A percentile compares a stretch with the other conserved stretches of the same genome.
Evolutionary conservation across 1,140 invertebrate species (phyloP).

Genomic region (Lanistes nyassanus): DNA sequence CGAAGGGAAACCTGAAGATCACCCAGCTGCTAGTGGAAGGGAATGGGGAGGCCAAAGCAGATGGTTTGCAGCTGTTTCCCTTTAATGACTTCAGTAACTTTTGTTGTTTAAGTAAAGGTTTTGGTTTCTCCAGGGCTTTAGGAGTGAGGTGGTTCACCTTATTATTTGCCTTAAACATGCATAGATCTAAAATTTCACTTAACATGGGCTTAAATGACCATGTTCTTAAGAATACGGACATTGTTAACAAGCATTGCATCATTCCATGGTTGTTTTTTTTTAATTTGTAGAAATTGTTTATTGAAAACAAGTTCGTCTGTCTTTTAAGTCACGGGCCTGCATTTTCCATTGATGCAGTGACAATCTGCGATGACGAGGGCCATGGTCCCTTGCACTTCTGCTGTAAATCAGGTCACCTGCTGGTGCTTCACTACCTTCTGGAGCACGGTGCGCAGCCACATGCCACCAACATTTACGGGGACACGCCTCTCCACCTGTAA

Average conservation of each 20-base stretch:
- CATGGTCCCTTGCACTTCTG: slow-evolving; percentile 69
- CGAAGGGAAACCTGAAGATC: slow-evolving; percentile 64
- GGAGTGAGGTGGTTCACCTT: too few species aligned
- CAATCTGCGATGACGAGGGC: slow-evolving; percentile 67
- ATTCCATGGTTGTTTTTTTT: too few species aligned
- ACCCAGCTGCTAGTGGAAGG: slow-evolving; percentile 65
- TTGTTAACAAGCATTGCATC: too few species aligned
- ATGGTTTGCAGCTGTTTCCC: slow-evolving; percentile 45
- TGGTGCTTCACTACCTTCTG: slow-evolving; percentile 65
- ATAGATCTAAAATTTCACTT: too few species aligned
- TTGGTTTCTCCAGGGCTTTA: too few species aligned
- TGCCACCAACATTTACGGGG: slow-evolving; percentile 67
- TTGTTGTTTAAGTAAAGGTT: too few species aligned
- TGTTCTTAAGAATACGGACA: too few species aligned
- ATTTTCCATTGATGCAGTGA: slow-evolving; percentile 56
- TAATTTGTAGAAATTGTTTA: too few species aligned
- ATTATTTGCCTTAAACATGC: too few species aligned
- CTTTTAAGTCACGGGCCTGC: too few species aligned
- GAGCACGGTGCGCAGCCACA: slow-evolving; percentile 59
- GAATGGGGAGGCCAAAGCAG: slow-evolving; percentile 52
- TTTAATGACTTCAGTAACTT: neutral
- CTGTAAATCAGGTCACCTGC: slow-evolving; percentile 66
- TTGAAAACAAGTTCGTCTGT: too few species aligned
- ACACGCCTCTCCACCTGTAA: slow-evolving; percentile 68
- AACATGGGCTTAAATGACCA: too few species aligned